A percentile compares a stretch with the other conserved stretches of the same genome.
Evolutionary conservation across 2,888 invertebrate species (phyloP).

Genomic region (Orthosia gothica): DNA sequence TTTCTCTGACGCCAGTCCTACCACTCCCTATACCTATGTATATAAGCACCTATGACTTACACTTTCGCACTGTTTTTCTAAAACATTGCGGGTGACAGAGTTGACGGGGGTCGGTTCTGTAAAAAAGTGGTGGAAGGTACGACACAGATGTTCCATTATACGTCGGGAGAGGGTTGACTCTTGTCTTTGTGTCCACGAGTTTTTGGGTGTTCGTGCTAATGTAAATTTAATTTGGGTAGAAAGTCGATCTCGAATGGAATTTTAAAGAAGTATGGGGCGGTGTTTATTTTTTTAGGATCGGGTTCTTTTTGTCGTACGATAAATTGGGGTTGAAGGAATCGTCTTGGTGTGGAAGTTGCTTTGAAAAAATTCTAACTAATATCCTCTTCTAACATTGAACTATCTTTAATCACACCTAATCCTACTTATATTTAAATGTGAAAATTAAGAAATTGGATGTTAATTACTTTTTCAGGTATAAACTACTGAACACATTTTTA

Average conservation of each 20-base stretch:
- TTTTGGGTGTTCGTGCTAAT: slow-evolving; percentile 62
- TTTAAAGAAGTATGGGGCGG: slow-evolving; percentile 17
- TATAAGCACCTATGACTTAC: slow-evolving; percentile 52
- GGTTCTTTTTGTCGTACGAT: not conserved
- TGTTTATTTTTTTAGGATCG: slow-evolving; percentile 6
- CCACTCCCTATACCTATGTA: slow-evolving; percentile 3
- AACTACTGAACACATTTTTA: too few species aligned
- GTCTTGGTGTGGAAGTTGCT: not conserved
- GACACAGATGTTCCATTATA: slow-evolving; percentile 73
- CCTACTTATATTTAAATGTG: too few species aligned
- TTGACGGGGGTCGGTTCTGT: slow-evolving; percentile 64
- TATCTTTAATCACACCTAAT: too few species aligned
- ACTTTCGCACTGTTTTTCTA: slow-evolving; percentile 59
- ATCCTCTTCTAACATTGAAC: too few species aligned
- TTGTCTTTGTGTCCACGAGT: slow-evolving; percentile 65
- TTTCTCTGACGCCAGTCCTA: slow-evolving; percentile 12
- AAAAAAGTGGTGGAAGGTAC: slow-evolving; percentile 64
- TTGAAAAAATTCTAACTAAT: too few species aligned
- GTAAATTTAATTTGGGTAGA: slow-evolving; percentile 62
- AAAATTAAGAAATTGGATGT: too few species aligned
- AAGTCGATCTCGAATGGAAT: slow-evolving; percentile 30
- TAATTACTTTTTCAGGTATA: too few species aligned
- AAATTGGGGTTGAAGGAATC: not conserved
- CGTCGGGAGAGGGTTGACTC: slow-evolving; percentile 66
- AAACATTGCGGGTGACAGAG: slow-evolving; percentile 70